Base-by-base conservation (phyloP, 2,888 invertebrate genomes). In the Siphlonurus alternatus region DNA sequence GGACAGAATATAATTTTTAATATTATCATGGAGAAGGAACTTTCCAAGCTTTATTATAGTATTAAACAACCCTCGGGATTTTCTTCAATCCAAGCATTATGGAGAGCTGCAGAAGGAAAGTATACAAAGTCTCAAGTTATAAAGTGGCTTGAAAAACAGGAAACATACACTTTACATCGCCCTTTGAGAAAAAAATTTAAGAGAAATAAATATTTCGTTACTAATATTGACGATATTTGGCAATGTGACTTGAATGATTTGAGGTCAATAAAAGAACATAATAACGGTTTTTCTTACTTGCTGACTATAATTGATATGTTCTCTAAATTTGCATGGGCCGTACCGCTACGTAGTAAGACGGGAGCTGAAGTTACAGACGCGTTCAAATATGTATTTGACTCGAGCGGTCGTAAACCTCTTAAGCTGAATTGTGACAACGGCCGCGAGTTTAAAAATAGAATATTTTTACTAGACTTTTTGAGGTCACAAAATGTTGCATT, bases 211-310 rank as follows among this genome's bases (percentile, higher is more conserved):
- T 68, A 67, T 59, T 54, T 64, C 15, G 65, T 68, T 0, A 53
- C 25, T 18, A 68, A 69, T 53, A 67, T 69, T 2, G 69, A 69
- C 53, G 68, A 68, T 54, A 25, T 66, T 0, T 69, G 68, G 67
- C 66, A 69, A 25, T 19, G 23, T 0, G 67, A 59, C 64, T 25
- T 63, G 19, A 65, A 63, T 61, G 64, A 53, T 15, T 38, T 19
- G n/a, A 38, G 15, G 15, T 38, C 38, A 38, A 38, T 10, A 38
- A 38, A 62, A 20, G 10, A n/a, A 7, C 18, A 53, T n/a, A 62
- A 62, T 53, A 23, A 62, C n/a, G 62, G 62, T 5, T 62, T 20
- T 19, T 38, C 7, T 38, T 38, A 38, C 15, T 10, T 61, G 15
- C 15, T 61, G 2, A 61, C 20, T 2, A 2, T 25, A 15, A 61